Evolutionary conservation across 1,140 invertebrate species (phyloP), one percentile per base, ranked within the genome.

Genomic region (Araneus ventricosus): DNA sequence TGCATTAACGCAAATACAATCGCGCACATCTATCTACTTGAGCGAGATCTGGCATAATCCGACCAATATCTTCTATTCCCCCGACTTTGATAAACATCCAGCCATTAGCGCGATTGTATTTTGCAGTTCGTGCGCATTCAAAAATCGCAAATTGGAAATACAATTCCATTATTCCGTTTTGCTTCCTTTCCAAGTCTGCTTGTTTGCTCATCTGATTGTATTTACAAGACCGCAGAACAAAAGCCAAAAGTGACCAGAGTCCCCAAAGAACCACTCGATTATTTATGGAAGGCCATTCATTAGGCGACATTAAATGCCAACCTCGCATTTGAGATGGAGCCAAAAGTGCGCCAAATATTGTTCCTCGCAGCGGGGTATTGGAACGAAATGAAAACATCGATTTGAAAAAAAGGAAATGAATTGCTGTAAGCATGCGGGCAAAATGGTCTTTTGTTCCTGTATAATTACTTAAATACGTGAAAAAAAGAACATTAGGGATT

Each of bases 291-390:
- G 17, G 27, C 17, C 27, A 37, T 75, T 75, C 70, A 75, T 75
- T 75, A 75, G 70, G 70, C 70, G 70, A 75, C 70, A 75, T 75
- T 75, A 75, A 75, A 75, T 75, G 70, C 27, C 17, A 75, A 75
- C 27, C 70, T 75, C 34, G 30, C 30, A 75, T 75, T 75, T 75
- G 70, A 75, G 30, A 75, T 37, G 10, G 10, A 75, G 70, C 70
- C 70, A 75, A 75, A 75, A 75, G 27, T 34, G 70, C 70, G 70
- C 70, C 70, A 75, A 75, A 75, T 75, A 30, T 75, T 75, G 70
- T 75, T 34, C 17, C 17, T 75, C 30, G 20, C 70, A 20, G 70
- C 70, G 70, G 70, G 70, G 30, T 75, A 30, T 75, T 75, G 30
- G 70, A 34, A 30, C 20, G 27, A 34, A 75, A 75, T 75, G 30